A percentile compares a stretch with the other conserved stretches of the same genome.
phyloP scores from a whole-genome alignment of 2,888 invertebrate genomes.

The Rhogogaster chlorosoma region DNA sequence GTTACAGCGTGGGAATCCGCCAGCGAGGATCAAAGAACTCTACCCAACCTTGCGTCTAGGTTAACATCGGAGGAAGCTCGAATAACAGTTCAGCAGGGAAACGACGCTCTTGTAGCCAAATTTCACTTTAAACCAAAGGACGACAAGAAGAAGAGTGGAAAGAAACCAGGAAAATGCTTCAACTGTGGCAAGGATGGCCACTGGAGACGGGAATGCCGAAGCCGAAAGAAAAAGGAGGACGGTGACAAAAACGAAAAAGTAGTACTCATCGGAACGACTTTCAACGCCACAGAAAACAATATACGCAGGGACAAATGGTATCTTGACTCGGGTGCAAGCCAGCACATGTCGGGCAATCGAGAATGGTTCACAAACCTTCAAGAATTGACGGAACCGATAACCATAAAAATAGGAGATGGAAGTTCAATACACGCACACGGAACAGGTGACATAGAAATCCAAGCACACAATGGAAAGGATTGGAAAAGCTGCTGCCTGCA shows the following conservation, averaged over 20 bases:
- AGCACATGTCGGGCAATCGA: conserved; percentile 45
- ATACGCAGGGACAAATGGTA: too few species aligned
- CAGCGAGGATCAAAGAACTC: background rate
- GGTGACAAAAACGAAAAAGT: background rate
- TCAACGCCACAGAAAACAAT: too few species aligned
- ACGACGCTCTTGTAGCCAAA: conserved; percentile 1
- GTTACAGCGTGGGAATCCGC: conserved; percentile 60
- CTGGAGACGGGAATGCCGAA: conserved; percentile 52
- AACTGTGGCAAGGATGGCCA: conserved; percentile 42
- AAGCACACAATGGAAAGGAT: conserved; percentile 54
- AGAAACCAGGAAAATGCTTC: background rate
- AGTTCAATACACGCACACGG: conserved; percentile 16
- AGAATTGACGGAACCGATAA: background rate
- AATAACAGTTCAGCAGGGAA: background rate
- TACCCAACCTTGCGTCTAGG: conserved; percentile 54
- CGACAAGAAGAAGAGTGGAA: background rate
- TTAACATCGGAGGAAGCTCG: conserved; percentile 53
- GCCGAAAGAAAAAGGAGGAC: background rate
- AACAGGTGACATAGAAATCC: conserved; percentile 37
- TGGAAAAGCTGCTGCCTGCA: conserved; percentile 57
- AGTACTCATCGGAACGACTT: too few species aligned
- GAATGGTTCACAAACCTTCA: conserved; percentile 43
- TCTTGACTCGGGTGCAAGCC: conserved; percentile 43
- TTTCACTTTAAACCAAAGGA: too few species aligned
- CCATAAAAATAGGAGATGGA: conserved; percentile 46